phyloP scores from a whole-genome alignment of 2,113 vertebrate species.

The Notechis scutatus region DNA sequence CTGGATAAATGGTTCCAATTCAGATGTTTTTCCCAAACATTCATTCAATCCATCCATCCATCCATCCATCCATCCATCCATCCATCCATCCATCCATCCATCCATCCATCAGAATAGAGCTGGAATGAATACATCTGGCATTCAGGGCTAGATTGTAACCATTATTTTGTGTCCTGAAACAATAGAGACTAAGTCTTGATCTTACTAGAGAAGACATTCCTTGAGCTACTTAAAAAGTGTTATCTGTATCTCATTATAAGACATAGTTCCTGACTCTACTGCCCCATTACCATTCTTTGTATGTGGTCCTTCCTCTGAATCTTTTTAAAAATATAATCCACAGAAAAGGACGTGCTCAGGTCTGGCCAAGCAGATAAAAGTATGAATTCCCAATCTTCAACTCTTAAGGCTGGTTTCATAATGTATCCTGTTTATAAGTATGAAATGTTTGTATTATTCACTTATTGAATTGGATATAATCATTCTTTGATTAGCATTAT shows the following conservation, averaged over 20 bases:
- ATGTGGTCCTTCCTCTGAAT: neutral
- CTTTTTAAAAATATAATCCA: neutral
- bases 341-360: neutral
- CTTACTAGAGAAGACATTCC: neutral
- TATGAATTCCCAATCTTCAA: neutral
- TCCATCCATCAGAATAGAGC: too few relatives aligned
- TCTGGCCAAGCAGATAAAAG: neutral
- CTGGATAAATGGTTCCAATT: neutral
- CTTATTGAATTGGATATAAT: neutral
- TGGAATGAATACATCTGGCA: neutral
- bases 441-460: neutral
- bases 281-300: neutral
- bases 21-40: neutral
- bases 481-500: neutral
- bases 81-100: too few relatives aligned
- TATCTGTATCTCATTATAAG: neutral
- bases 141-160: neutral
- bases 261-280: neutral
- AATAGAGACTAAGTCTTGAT: neutral
- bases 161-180: neutral
- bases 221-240: neutral
- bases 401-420: neutral
- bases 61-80: too few relatives aligned
- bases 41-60: too few relatives aligned
- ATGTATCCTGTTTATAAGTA: neutral